Percentiles rank a stretch among this genome's conserved stretches.
Conservation (phyloP, 2,888 invertebrate species). For the Lasioglossum calceatum region DNA sequence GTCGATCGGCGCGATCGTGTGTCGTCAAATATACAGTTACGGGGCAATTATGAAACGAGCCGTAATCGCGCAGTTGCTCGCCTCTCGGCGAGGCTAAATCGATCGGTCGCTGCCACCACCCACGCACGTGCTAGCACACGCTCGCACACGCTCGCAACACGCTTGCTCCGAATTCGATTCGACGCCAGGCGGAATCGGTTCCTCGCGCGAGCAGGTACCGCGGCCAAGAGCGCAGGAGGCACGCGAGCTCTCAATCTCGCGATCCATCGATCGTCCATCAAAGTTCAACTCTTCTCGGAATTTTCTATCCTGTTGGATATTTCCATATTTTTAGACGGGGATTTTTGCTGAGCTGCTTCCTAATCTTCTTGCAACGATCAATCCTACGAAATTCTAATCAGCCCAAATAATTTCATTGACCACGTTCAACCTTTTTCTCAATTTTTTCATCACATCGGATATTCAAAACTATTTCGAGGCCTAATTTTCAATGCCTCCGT, state of each 20-base stretch:
- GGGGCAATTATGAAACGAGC: conserved; percentile 13
- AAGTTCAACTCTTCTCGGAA: background rate
- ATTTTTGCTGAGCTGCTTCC: background rate
- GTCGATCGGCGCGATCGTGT: background rate
- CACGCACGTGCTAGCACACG: conserved; percentile 30
- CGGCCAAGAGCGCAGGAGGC: background rate
- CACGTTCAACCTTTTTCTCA: background rate
- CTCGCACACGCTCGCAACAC: conserved; percentile 15
- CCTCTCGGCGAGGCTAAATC: conserved; percentile 24
- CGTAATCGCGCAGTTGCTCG: background rate
- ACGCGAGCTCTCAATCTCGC: background rate
- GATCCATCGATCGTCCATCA: background rate
- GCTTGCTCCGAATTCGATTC: conserved; percentile 25
- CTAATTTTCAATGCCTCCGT: background rate
- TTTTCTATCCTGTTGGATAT: background rate
- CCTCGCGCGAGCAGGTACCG: conserved; percentile 35
- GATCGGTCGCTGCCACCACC: conserved; percentile 19
- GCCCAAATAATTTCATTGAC: background rate
- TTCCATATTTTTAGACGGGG: background rate
- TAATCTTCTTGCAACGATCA: background rate
- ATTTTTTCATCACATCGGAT: background rate
- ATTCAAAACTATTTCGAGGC: background rate
- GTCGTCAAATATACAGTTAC: conserved; percentile 5
- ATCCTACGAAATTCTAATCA: background rate
- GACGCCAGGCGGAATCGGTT: conserved; percentile 21